Percentiles rank a stretch among this genome's conserved stretches.
phyloP scores from a whole-genome alignment of 2,797 vertebrate genomes.

The Ispidina picta region DNA sequence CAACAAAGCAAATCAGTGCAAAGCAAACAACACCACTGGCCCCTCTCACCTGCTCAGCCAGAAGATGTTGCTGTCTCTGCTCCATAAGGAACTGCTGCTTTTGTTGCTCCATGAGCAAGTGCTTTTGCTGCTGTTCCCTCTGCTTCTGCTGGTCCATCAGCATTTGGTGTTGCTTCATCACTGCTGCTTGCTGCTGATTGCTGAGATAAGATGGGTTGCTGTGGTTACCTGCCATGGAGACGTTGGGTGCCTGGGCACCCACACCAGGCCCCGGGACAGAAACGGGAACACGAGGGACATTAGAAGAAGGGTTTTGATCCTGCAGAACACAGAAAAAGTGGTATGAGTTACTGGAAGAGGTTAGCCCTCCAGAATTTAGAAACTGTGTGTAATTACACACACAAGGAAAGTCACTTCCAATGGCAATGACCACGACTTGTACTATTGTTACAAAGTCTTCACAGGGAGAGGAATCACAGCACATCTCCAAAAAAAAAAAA shows the following conservation, averaged over 20 bases:
- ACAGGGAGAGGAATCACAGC: not conserved
- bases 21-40: not conserved
- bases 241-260: conserved; percentile 76
- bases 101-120: conserved; percentile 80
- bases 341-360: not conserved
- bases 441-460: not conserved
- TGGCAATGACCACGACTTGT: not conserved
- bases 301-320: conserved; percentile 86
- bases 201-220: conserved; percentile 83
- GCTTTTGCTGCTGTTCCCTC: conserved; percentile 79
- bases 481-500: not conserved
- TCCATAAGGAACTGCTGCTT: conserved; percentile 84
- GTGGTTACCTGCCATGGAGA: conserved; percentile 83
- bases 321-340: conserved; percentile 50
- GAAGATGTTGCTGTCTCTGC: conserved; percentile 87
- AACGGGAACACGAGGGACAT: conserved; percentile 82
- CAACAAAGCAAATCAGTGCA: not conserved
- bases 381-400: not conserved
- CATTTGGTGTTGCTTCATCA: conserved; percentile 86
- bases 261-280: conserved; percentile 77
- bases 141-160: conserved; percentile 85
- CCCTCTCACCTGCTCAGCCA: conserved; percentile 89
- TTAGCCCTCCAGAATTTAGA: not conserved
- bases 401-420: not conserved
- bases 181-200: conserved; percentile 83